phyloP scores from a whole-genome alignment of 2,888 invertebrate genomes.

The Acleris laterana region DNA sequence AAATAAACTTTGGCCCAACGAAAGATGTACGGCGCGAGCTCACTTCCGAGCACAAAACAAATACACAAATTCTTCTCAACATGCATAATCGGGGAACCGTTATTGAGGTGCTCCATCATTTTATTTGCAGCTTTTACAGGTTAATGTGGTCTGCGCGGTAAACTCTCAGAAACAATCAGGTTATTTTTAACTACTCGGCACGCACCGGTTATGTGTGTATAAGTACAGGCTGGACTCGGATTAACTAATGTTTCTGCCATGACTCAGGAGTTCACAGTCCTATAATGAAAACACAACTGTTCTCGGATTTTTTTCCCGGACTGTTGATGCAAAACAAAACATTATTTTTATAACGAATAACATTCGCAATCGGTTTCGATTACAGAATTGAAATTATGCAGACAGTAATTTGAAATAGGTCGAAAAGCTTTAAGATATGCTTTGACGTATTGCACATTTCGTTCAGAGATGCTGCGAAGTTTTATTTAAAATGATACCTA shows the following conservation, averaged over 20 bases:
- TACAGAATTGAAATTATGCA: not conserved
- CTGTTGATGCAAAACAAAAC: slow-evolving; percentile 25
- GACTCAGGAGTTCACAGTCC: slow-evolving; percentile 36
- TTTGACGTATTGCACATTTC: too few species aligned
- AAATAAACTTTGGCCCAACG: slow-evolving; percentile 71
- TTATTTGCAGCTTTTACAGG: slow-evolving; percentile 77
- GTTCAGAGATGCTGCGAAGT: too few species aligned
- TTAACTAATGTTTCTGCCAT: slow-evolving; percentile 8
- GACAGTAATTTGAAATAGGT: too few species aligned
- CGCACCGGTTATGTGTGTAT: slow-evolving; percentile 4
- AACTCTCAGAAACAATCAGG: slow-evolving; percentile 71
- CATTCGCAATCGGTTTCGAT: slow-evolving; percentile 7
- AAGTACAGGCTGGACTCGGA: slow-evolving; percentile 14
- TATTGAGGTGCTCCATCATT: slow-evolving; percentile 80
- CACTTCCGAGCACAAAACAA: slow-evolving; percentile 68
- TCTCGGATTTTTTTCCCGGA: slow-evolving; percentile 17
- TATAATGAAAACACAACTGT: slow-evolving; percentile 32
- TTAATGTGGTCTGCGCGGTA: slow-evolving; percentile 69
- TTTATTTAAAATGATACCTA: too few species aligned
- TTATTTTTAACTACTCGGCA: slow-evolving; percentile 66
- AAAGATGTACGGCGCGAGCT: slow-evolving; percentile 69
- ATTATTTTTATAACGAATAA: slow-evolving; percentile 23
- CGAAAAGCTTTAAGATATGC: too few species aligned
- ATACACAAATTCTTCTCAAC: slow-evolving; percentile 75
- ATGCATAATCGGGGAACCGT: slow-evolving; percentile 63